Evolutionary conservation across 2,797 vertebrate genomes (phyloP), one percentile per base, ranked within the genome.

Genomic region (Psittacula echo): DNA sequence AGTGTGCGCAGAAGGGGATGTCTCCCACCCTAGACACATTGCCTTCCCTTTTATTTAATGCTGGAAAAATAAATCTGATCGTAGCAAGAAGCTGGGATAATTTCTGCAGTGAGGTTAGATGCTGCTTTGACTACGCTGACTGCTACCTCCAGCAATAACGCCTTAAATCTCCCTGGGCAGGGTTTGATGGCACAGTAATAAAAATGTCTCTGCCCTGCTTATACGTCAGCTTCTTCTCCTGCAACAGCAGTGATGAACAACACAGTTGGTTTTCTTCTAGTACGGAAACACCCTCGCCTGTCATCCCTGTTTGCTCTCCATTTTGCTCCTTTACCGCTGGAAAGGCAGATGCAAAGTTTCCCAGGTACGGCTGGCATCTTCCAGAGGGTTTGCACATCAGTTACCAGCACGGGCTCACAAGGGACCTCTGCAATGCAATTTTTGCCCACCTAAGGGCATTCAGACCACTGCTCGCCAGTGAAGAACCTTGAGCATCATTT

Each of bases 121-220:
- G 62, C 76, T 86, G 39, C 86, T 87, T 75, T 81, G 79, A 72
- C 87, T 77, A 72, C 39, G 7, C 68, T 32, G 58, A 66, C 58
- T 91, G 82, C 77, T 82, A 53, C 81, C 75, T 78, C 61, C 73
- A 79, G 86, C 86, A 93, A 87, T 53, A 93, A 92, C 1, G 23
- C 54, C 62, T 90, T 85, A 66, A 87, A 95, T 88, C 84, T 90
- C 81, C 71, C 34, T 26, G 89, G 86, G 82, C 87, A 90, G 72
- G 45, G 56, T 65, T 89, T 95, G 93, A 94, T 56, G 85, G 85
- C 79, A 65, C 64, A 39, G 87, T 32, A 90, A 97, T 94, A 92
- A 95, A 94, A 82, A 61, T 15, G 67, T 56, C 85, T 56, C 48
- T 42, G 62, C 41, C 73, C 94, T 82, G 45, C 85, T 96, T 84